Base-by-base conservation (phyloP, 2,888 invertebrate genomes). In the Ophonus ardosiacus region DNA sequence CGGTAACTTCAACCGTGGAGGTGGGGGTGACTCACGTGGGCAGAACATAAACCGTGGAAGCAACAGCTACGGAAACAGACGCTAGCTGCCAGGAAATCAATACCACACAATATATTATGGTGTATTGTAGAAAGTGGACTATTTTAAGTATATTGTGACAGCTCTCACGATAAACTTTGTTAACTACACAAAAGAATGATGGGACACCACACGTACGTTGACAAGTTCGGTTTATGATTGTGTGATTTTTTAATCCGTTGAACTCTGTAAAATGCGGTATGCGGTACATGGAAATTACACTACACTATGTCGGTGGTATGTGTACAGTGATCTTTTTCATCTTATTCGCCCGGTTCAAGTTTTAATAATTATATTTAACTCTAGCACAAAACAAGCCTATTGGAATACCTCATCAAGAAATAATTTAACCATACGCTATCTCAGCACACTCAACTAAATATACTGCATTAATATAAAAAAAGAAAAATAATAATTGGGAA, bases 21-120 rank as follows among this genome's bases (percentile, higher is more conserved):
- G 86, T n/a, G 87, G 87, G 31, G 82, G 81, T 7, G 85, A 86
- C 13, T 89, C 90, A 89, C 86, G 90, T 88, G 59, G 91, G 76
- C 85, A 88, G 86, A 92, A 90, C 85, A 92, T 88, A 85, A 92
- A 88, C 86, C 88, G 88, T 86, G 86, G 92, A 90, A 87, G 92
- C 90, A 85, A 91, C 88, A 89, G 91, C 88, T 88, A 90, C 88
- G 87, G 90, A 87, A 87, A 90, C 87, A 91, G 91, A 87, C 88
- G 89, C 89, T 88, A 89, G 89, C 87, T 61, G 78, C 13, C 21
- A 7, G 76, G 63, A 81, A 65, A 81, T 10, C 38, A 65, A 65
- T 81, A 81, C 81, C 61, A 65, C 59, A 76, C 76, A 76, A 59
- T 79, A 79, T 79, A 79, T 79, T 15, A 81, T 81, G 81, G 81